Base-by-base conservation (phyloP, 2,113 vertebrate species). In the Microtus ochrogaster region DNA sequence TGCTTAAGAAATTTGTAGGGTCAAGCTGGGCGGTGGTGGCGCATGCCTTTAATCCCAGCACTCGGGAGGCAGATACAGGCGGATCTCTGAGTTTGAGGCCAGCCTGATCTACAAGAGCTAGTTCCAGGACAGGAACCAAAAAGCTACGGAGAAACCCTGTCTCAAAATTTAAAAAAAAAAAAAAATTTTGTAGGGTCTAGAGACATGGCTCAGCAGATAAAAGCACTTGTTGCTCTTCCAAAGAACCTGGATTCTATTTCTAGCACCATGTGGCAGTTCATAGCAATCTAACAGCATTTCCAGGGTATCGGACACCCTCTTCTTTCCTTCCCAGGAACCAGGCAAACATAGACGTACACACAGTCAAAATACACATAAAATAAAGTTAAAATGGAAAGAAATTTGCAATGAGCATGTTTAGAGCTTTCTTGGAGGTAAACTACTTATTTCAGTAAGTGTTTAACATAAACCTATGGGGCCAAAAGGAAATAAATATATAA, bases 401-500 rank as follows among this genome's bases (percentile, higher is more conserved):
- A 76, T 70, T 94, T 65, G n/a, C 47, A 55, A n/a, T 81, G 8
- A 85, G 89, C 49, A 55, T 90, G 36, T 82, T 68, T 92, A 82
- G 63, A 70, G 39, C 21, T 92, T 97, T 89, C 39, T 92, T 95
- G 36, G 44, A 24, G 91, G 2, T 94, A 92, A 83, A 93, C 72
- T 78, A 61, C 61, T 84, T 70, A 47, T 13, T 95, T 94, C 13
- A 66, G 72, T 72, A 85, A 96, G 84, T 95, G 41, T 30, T 44
- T 84, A 55, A 44, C 28, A 19, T 73, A 93, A 66, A 78, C 41
- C 66, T 55, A 5, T 94, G 72, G 24, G 41, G 90, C 30, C 1
- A 88, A 73, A 73, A 52, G n/a, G 14, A 88, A 81, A 47, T 91
- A 83, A 73, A 72, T 91, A 44, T 78, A 14, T 79, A 58, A 83